Conservation (phyloP, 2,888 invertebrate species). For the Penaeus monodon region DNA sequence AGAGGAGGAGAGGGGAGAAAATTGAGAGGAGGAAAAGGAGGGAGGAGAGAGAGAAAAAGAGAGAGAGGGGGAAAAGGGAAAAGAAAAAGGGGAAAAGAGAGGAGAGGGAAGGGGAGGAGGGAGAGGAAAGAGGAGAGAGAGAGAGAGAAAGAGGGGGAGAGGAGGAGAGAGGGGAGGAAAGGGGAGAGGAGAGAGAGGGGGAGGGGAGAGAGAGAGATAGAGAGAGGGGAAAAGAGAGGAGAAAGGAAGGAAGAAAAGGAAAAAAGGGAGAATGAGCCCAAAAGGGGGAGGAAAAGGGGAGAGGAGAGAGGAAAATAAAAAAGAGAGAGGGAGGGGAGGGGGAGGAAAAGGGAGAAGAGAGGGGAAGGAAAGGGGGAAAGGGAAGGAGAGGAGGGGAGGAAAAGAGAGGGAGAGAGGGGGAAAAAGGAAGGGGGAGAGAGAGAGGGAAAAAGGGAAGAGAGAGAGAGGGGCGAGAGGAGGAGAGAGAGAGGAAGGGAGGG, state of each 20-base stretch:
- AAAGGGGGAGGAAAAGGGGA: not conserved
- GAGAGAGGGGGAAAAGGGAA: not conserved
- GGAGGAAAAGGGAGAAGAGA: no score
- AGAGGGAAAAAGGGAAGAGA: no score
- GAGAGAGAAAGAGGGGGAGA: not conserved
- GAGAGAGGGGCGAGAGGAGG: no score
- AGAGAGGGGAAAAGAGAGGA: no score
- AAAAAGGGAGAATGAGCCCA: not conserved
- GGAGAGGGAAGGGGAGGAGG: not conserved
- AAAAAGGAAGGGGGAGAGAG: no score
- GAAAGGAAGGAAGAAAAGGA: not conserved
- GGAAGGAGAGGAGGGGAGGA: no score
- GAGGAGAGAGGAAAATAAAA: no score
- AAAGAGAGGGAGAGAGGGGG: accelerated
- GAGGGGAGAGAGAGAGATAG: no score
- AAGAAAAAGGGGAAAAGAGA: not conserved
- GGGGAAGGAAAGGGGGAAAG: no score
- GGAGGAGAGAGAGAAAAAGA: not conserved
- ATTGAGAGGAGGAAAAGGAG: not conserved
- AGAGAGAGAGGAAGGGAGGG: no score
- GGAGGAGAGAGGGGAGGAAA: no score
- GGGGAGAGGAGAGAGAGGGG: not conserved
- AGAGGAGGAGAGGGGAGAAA: not conserved
- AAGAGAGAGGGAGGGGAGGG: no score
- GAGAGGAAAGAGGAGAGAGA: not conserved